Conservation (phyloP, 1,140 invertebrate genomes). For the Parasteatoda tepidariorum region DNA sequence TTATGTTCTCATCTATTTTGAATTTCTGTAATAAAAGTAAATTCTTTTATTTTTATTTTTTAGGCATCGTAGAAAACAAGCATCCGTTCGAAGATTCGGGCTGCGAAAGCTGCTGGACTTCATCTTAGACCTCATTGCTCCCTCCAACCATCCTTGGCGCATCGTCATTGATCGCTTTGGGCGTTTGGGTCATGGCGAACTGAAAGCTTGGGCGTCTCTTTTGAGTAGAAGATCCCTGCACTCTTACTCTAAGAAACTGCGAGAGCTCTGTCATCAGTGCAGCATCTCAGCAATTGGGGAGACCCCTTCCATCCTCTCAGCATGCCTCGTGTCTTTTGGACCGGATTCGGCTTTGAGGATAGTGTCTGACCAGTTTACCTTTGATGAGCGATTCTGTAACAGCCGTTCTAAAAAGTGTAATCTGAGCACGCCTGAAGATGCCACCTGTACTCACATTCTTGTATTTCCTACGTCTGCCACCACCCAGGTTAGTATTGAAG, state of each 20-base stretch:
- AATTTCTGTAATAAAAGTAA: too few species aligned
- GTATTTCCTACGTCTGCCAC: constrained; percentile 98
- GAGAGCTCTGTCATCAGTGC: constrained; percentile 91
- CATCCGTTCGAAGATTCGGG: constrained; percentile 83
- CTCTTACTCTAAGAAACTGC: constrained; percentile 85
- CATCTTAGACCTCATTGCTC: constrained; percentile 92
- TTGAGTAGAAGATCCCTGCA: constrained; percentile 90
- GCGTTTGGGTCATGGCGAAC: constrained; percentile 96
- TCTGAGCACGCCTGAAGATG: constrained; percentile 90
- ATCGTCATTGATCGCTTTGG: constrained; percentile 96
- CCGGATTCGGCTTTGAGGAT: constrained; percentile 92
- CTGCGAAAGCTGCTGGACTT: constrained; percentile 97
- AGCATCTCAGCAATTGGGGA: constrained; percentile 81
- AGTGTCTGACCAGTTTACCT: constrained; percentile 91
- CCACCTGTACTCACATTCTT: constrained; percentile 96
- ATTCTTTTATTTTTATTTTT: constrained; percentile 41
- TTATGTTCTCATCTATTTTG: too few species aligned
- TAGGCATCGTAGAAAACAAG: constrained; percentile 83
- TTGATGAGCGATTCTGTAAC: constrained; percentile 80
- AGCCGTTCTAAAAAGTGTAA: constrained; percentile 70
- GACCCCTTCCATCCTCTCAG: constrained; percentile 91
- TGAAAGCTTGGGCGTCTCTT: constrained; percentile 96
- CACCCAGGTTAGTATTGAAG: constrained; percentile 75
- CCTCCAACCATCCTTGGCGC: constrained; percentile 88
- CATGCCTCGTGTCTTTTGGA: constrained; percentile 98